These are phyloP conservation scores for Drosophila quinaria DNA, from an alignment of 2,888 invertebrate genomes.

Conservation along the genomic window DNA sequence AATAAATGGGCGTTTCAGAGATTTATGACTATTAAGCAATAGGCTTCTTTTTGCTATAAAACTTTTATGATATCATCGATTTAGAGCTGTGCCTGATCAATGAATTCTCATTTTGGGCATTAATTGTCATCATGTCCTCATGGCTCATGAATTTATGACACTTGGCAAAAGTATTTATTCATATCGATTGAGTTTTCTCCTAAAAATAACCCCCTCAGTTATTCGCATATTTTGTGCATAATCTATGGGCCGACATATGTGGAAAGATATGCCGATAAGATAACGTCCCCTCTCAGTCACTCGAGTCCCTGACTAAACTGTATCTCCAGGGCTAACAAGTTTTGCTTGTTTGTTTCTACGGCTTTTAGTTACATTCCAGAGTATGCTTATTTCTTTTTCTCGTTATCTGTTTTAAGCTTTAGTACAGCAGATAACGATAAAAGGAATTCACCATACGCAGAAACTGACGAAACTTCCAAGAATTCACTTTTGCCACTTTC, in stretches of 20 bases:
- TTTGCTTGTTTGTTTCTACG: conserved; percentile 2
- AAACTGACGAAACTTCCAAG: conserved; percentile 36
- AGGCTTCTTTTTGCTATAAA: conserved; percentile 10
- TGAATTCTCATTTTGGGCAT: conserved; percentile 10
- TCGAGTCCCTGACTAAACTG: conserved; percentile 3
- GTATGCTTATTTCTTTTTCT: conserved; percentile 12
- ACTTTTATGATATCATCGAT: conserved; percentile 28
- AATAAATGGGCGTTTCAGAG: conserved; percentile 30
- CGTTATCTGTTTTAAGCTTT: conserved; percentile 54
- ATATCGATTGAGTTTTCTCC: conserved; percentile 24
- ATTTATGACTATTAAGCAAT: conserved; percentile 34
- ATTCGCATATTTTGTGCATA: conserved; percentile 35
- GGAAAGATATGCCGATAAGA: conserved; percentile 61
- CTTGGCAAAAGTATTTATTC: conserved; percentile 2
- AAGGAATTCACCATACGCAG: conserved; percentile 72
- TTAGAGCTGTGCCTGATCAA: neutral
- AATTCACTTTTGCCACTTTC: conserved; percentile 62
- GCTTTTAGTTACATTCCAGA: conserved; percentile 26
- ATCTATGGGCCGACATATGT: conserved; percentile 49
- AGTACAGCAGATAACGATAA: conserved; percentile 63
- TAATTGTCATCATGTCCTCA: conserved; percentile 11
- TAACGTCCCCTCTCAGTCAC: conserved; percentile 17
- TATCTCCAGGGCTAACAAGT: conserved; percentile 1
- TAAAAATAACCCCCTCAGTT: conserved; percentile 15
- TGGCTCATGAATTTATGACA: conserved; percentile 29